These are phyloP conservation scores for Mesorhabditis spiculigera DNA, from an alignment of 2,888 invertebrate genomes.

Conservation along the genomic window DNA sequence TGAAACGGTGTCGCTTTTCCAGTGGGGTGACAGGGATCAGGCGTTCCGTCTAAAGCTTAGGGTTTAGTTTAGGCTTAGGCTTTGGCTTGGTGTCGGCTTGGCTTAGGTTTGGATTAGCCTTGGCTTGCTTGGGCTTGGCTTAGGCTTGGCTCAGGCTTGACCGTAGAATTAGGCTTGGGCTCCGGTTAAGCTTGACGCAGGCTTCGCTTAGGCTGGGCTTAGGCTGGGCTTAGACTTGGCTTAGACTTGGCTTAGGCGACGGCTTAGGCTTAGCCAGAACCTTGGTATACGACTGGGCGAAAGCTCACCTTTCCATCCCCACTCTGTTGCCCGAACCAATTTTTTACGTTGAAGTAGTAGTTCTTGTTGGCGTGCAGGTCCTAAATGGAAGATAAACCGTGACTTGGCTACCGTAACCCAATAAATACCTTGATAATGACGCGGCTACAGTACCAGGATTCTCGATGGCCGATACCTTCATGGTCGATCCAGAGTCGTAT, in stretches of 20 bases:
- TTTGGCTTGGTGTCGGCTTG: no score
- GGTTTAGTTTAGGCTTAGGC: no score
- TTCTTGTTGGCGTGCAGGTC: slow-evolving; percentile 26
- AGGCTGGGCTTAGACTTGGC: no score
- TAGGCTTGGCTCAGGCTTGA: no score
- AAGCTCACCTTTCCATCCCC: slow-evolving; percentile 35
- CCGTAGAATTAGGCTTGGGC: no score
- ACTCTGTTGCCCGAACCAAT: slow-evolving; percentile 41
- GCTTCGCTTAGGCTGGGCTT: no score
- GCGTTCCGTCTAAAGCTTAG: slow-evolving; percentile 22
- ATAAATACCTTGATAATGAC: slow-evolving; percentile 27
- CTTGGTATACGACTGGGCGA: not conserved
- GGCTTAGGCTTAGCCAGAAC: no score
- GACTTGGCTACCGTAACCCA: not conserved
- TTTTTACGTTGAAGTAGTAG: slow-evolving; percentile 35
- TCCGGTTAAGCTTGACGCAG: no score
- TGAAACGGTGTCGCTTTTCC: slow-evolving; percentile 14
- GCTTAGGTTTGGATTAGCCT: no score
- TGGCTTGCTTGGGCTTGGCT: no score
- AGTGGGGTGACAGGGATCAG: slow-evolving; percentile 16
- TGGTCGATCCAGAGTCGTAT: slow-evolving; percentile 38
- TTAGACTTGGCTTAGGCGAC: no score
- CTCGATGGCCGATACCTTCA: slow-evolving; percentile 31
- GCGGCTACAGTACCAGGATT: slow-evolving; percentile 40
- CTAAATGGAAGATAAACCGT: not conserved